Evolutionary conservation across 2,797 vertebrate species (phyloP), one percentile per base, ranked within the genome.

Genomic region (Moxostoma hubbsi): DNA sequence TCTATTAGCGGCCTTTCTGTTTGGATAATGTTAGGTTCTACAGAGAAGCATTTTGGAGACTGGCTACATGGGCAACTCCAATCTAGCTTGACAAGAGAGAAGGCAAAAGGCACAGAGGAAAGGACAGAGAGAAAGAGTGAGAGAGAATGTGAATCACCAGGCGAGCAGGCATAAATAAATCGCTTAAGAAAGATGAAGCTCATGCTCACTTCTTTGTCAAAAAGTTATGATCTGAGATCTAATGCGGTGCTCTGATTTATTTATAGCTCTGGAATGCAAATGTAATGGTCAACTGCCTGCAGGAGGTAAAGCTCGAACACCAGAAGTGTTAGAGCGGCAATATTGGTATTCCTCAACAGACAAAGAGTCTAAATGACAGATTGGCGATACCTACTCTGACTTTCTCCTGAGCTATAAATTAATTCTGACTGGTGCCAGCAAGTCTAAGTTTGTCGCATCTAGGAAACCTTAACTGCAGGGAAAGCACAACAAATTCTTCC

Each of bases 1-100:
- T 72, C 61, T 65, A 72, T 79, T 72, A 79, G 77, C 7, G 5
- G 16, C 45, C 68, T 71, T 72, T 79, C 77, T 79, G 68, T 61
- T 64, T 51, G 24, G 51, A 79, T 57, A 72, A 65, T 72, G 53
- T 65, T 72, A 9, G 50, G 43, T 64, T 63, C 59, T 73, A 43
- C 72, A 79, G 53, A 72, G 68, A 73, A 53, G 61, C 66, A 70
- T 62, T 69, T 77, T 63, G 67, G 58, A 70, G 50, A 70, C 49
- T 47, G 67, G 58, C 67, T 63, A 63, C 75, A 63, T 9, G 49
- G 36, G 66, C 66, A 54, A 24, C 75, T 77, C 66, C 57, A 53
- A 77, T 77, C 65, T 61, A 18, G 13, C 45, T 61, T 69, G 66
- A 77, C 75, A 77, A 47, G 13, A 16, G 15, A 77, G 65, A 13